Base-by-base conservation (phyloP, 2,797 vertebrate species). In the Todus mexicanus region DNA sequence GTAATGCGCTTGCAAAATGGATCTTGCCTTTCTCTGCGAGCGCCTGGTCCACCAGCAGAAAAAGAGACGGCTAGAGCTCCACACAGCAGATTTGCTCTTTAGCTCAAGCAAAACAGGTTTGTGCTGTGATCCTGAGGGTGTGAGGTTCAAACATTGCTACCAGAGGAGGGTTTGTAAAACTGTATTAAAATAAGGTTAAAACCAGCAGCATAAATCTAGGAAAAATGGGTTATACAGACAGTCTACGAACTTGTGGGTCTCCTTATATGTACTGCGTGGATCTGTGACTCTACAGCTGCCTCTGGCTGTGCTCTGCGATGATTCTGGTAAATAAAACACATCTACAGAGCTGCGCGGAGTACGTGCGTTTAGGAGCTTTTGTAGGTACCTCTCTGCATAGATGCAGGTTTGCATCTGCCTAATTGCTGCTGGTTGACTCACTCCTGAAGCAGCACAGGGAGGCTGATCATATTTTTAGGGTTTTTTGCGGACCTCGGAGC, bases 401-500 rank as follows among this genome's bases (percentile, higher is more conserved):
- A 27, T 73, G 91, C 94, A 79, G 93, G 64, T 77, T 93, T 72
- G 87, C 80, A 47, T 83, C 89, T 92, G 61, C 87, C 75, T 66
- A 17, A 47, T 51, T 27, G 85, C 91, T 11, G 70, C 47, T 18
- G 84, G 43, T 65, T 8, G 92, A 9, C 66, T 63, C 95, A 29
- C 79, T 40, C 57, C 90, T 63, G 85, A 92, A 71, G 93, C 91
- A 40, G 93, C 21, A 23, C 60, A 3, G 87, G 45, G 75, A 75
- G 88, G 90, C 95, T 94, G 94, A 72, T 35, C 4, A 5, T 42
- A 85, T 53, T 42, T 47, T 94, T 27, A 72, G 91, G 71, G 21
- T 37, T 72, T 60, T 82, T 91, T 89, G 90, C 66, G 29, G 93
- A 88, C 79, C 93, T 85, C 33, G 8, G 89, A 92, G 95, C 82